Base-by-base conservation (phyloP, 1,140 invertebrate species). In the Musca domestica region DNA sequence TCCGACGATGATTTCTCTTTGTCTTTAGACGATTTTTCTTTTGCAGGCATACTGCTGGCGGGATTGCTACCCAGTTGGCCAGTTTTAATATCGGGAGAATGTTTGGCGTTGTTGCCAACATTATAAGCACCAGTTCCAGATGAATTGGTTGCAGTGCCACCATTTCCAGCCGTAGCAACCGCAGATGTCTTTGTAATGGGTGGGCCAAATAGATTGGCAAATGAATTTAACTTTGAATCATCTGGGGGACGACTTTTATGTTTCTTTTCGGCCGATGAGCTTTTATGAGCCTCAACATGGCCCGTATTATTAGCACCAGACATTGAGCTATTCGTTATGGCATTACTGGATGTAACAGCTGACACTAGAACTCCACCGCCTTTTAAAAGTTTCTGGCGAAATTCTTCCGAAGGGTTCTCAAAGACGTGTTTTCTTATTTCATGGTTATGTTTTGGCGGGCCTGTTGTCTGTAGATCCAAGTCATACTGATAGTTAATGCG, bases 401-500 rank as follows among this genome's bases (percentile, higher is more conserved):
- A 97, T 46, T 98, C 95, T 72, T 95, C 94, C 56, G 89, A 89
- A 19, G 94, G 93, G 78, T 91, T 92, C 65, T 88, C 85, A 34
- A 81, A 81, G 0, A 76, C 72, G 46, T 76, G 72, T 3, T 72
- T 80, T 64, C 80, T 77, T 20, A 89, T 86, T 73, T 96, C 88
- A 3, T 64, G 68, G 74, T 90, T 92, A 75, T 96, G 91, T 61
- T 88, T 84, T 19, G 91, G 85, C 56, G 89, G 87, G 6, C 90
- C 92, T 75, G 85, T 86, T 1, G 87, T 83, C 82, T 93, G 91
- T 67, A 98, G 83, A 73, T 88, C 87, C 52, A 98, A 85, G 81
- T 98, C 95, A 84, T 98, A 98, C 48, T 87, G 84, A 80, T 95
- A 95, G 52, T 86, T 83, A 41, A 96, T 90, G 76, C 91, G 95